Conservation (phyloP, 1,140 invertebrate genomes). For the Metopolophium dirhodum region DNA sequence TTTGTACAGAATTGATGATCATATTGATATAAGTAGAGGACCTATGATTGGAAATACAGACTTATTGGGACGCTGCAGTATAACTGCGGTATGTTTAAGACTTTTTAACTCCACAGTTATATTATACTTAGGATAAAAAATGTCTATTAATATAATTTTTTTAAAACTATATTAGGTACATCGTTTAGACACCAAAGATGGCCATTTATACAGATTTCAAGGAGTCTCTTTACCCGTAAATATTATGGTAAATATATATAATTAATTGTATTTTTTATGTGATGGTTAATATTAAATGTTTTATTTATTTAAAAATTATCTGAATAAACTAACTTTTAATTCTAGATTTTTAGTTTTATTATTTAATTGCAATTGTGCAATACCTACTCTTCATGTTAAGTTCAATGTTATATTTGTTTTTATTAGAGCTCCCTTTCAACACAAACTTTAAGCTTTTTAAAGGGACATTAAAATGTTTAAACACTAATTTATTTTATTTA, state of each 20-base stretch:
- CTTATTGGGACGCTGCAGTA: constrained; percentile 76
- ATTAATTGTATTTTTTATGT: not conserved
- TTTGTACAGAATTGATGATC: constrained; percentile 81
- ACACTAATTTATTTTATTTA: no score
- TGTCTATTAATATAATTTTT: not conserved
- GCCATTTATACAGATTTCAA: constrained; percentile 83
- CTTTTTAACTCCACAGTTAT: not conserved
- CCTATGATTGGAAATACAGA: constrained; percentile 83
- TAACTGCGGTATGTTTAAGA: constrained; percentile 69
- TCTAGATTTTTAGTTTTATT: no score
- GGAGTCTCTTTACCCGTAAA: constrained; percentile 83
- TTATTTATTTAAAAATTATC: no score
- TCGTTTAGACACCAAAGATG: constrained; percentile 68
- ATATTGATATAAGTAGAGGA: constrained; percentile 90
- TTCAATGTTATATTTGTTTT: no score
- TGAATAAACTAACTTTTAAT: no score
- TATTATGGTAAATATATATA: constrained; percentile 63
- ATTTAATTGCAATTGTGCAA: no score
- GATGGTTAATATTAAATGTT: not conserved
- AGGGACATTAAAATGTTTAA: no score
- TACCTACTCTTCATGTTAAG: no score
- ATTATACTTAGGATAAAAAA: not conserved
- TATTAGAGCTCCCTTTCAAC: no score
- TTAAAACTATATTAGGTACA: constrained; percentile 67
- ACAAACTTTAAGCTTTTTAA: no score